Evolutionary conservation across 2,797 vertebrate species (phyloP).

Genomic region (Clarias laeviceps): DNA sequence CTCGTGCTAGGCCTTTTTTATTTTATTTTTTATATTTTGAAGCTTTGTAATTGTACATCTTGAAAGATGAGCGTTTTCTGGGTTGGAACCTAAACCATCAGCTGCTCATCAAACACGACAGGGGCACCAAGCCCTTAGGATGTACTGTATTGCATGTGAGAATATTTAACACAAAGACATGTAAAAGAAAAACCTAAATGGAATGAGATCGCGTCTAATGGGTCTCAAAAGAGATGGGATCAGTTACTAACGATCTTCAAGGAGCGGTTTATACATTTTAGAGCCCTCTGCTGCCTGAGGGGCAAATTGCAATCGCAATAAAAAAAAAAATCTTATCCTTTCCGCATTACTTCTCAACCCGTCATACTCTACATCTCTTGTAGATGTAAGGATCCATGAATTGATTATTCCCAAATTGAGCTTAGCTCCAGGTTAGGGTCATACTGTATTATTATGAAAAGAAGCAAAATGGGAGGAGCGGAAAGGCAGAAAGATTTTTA

Average conservation of each 20-base stretch:
- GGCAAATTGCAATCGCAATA: neutral
- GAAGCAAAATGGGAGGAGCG: neutral
- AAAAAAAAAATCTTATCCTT: neutral
- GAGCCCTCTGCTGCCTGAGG: neutral
- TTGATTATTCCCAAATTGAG: neutral
- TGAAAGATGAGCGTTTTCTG: neutral
- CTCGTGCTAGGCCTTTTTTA: neutral
- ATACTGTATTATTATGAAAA: neutral
- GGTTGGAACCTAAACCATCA: neutral
- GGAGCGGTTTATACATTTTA: neutral
- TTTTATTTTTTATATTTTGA: neutral
- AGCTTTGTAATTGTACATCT: neutral
- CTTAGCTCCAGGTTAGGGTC: neutral
- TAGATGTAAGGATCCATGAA: neutral
- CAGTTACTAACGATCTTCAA: neutral
- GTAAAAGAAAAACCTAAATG: neutral
- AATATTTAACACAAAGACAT: neutral
- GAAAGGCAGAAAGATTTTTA: neutral
- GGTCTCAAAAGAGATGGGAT: neutral
- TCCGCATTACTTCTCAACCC: neutral
- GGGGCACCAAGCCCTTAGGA: neutral
- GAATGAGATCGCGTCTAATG: neutral
- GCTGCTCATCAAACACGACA: conserved; percentile 7
- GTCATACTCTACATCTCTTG: neutral
- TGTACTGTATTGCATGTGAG: neutral